Percentiles rank a stretch among this genome's conserved stretches.
phyloP scores from a whole-genome alignment of 2,888 invertebrate species.

The Atherix ibis region DNA sequence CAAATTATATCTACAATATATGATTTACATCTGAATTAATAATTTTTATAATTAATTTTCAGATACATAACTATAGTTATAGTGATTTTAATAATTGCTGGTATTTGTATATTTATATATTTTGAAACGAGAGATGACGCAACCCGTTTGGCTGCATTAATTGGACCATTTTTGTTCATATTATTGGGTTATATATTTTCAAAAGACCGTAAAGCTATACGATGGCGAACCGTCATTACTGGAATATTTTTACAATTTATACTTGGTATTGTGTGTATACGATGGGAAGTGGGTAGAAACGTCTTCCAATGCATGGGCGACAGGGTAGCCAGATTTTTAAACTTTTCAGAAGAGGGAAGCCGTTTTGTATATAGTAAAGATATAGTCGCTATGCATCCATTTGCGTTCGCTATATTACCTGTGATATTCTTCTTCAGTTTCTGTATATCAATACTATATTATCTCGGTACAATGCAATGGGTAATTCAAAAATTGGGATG shows the following conservation, averaged over 20 bases:
- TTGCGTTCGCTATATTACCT: constrained; percentile 81
- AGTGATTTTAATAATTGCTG: constrained; percentile 33
- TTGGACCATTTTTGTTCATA: constrained; percentile 49
- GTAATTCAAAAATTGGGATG: constrained; percentile 67
- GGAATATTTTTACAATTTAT: constrained; percentile 72
- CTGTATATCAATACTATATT: constrained; percentile 76
- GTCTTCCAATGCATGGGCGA: constrained; percentile 45
- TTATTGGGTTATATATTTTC: constrained; percentile 47
- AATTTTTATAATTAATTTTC: constrained; percentile 10
- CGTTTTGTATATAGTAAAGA: constrained; percentile 68
- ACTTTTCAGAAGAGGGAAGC: constrained; percentile 64
- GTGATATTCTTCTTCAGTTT: constrained; percentile 92
- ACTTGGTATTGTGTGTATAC: constrained; percentile 69
- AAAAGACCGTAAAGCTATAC: constrained; percentile 42
- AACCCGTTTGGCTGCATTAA: constrained; percentile 48
- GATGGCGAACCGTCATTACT: constrained; percentile 65
- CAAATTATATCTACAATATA: constrained; percentile 12
- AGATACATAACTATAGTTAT: constrained; percentile 36
- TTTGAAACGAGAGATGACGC: constrained; percentile 43
- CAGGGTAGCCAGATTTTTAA: constrained; percentile 56
- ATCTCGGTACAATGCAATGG: constrained; percentile 76
- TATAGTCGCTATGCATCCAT: constrained; percentile 45
- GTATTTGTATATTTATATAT: constrained; percentile 42
- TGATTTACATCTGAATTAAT: no score
- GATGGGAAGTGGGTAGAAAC: constrained; percentile 62